Base-by-base conservation (phyloP, 1,140 invertebrate species). In the Drosophila nigrodunni region DNA sequence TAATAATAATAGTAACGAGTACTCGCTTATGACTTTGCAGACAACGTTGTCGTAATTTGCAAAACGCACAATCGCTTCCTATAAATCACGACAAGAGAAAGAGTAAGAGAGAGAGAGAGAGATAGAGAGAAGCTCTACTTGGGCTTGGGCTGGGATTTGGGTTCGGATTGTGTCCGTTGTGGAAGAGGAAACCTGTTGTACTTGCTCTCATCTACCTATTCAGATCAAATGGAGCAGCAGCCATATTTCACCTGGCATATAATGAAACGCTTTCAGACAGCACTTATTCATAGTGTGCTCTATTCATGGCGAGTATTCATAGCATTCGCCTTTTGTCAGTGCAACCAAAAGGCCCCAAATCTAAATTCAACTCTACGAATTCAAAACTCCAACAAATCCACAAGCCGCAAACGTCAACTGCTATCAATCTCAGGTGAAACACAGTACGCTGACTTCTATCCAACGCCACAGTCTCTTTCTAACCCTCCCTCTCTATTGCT, bases 11-110 rank as follows among this genome's bases (percentile, higher is more conserved):
- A 59, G 18, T 61, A 74, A 61, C 68, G 71, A 65, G 62, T 59
- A 49, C 68, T 67, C 65, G 46, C 41, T 67, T 55, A 62, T 47
- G 37, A 47, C 49, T 44, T 30, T 49, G 79, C 78, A 70, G 78
- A 71, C 85, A 71, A 64, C 72, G 83, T 80, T 86, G 87, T 88
- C 77, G 83, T 88, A 88, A 88, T 88, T 88, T 88, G 83, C 77
- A 83, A 88, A 88, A 88, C 82, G 83, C 77, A 62, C 83, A 88
- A 88, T 89, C 83, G 80, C 80, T 89, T 88, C 74, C 80, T 80
- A 88, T 88, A 88, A 88, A 88, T 88, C 83, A 89, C 67, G 49
- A 15, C 43, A 30, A 35, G 4, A 5, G 30, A 57, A 30, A 6
- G 25, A 30, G 25, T 5, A 30, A 30, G 6, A 30, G 25, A 44